These are phyloP conservation scores for Drosophila kanekoi DNA, from an alignment of 2,888 invertebrate species.

Conservation along the genomic window DNA sequence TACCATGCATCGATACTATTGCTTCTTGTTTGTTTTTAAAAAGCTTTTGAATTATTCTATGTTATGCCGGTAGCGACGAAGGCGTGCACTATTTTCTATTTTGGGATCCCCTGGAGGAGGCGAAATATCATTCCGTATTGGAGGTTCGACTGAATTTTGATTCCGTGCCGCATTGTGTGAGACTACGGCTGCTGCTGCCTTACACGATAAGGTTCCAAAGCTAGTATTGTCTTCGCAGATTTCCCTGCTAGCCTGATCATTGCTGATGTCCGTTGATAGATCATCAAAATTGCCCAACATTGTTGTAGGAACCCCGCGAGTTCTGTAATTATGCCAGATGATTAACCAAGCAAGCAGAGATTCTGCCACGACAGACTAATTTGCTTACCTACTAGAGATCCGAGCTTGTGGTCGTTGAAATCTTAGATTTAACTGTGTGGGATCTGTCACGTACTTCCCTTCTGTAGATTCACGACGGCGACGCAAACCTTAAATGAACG, in stretches of 20 bases:
- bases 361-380: neutral
- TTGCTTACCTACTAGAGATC: slow-evolving; percentile 81
- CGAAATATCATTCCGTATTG: slow-evolving; percentile 79
- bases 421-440: slow-evolving; percentile 92
- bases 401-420: slow-evolving; percentile 90
- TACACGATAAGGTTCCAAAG: slow-evolving; percentile 9
- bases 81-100: slow-evolving; percentile 84
- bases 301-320: slow-evolving; percentile 86
- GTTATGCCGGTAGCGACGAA: slow-evolving; percentile 85
- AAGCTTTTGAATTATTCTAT: slow-evolving; percentile 69
- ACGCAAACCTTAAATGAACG: slow-evolving; percentile 86
- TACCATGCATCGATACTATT: slow-evolving; percentile 44
- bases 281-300: slow-evolving; percentile 84
- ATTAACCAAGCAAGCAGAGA: neutral
- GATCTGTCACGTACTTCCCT: slow-evolving; percentile 93
- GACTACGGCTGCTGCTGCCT: slow-evolving; percentile 8
- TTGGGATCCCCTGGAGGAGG: slow-evolving; percentile 85
- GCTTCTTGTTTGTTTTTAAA: slow-evolving; percentile 21
- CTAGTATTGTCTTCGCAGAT: slow-evolving; percentile 25
- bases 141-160: slow-evolving; percentile 61
- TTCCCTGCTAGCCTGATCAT: slow-evolving; percentile 60
- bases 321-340: slow-evolving; percentile 44
- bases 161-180: slow-evolving; percentile 60
- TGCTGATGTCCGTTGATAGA: slow-evolving; percentile 79
- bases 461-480: slow-evolving; percentile 91